Evolutionary conservation across 2,113 vertebrate genomes (phyloP).

Genomic region (Bagarius yarrelli): DNA sequence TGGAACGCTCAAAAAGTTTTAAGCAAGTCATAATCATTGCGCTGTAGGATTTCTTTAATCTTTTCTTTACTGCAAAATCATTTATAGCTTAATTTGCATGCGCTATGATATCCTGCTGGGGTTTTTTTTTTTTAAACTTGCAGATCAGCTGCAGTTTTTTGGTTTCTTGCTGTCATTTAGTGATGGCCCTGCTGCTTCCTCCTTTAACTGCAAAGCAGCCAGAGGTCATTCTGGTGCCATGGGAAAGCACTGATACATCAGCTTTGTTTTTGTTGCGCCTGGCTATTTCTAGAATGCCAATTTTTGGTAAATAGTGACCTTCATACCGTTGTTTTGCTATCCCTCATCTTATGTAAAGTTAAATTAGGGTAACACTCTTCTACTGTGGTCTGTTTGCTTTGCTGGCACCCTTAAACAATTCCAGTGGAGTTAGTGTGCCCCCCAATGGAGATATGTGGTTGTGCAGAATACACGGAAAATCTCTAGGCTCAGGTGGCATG

Average conservation of each 20-base stretch:
- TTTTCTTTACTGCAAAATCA: not conserved
- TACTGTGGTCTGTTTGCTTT: conserved; percentile 41
- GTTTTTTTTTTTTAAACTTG: not conserved
- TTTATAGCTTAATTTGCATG: not conserved
- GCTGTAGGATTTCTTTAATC: not conserved
- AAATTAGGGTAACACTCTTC: conserved; percentile 39
- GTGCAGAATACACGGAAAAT: not conserved
- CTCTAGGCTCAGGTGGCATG: not conserved
- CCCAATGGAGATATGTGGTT: conserved; percentile 52
- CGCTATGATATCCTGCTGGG: not conserved
- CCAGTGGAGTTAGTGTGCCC: conserved; percentile 56
- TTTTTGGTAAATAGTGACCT: conserved; percentile 64
- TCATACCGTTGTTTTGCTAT: conserved; percentile 60
- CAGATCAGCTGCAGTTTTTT: not conserved
- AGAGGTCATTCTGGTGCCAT: conserved; percentile 69
- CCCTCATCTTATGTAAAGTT: conserved; percentile 56
- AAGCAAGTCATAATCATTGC: not conserved
- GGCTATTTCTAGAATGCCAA: conserved; percentile 69
- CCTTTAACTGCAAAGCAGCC: conserved; percentile 21
- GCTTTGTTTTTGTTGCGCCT: conserved; percentile 62
- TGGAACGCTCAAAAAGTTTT: not conserved
- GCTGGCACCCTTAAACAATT: conserved; percentile 39
- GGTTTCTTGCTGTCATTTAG: conserved; percentile 24
- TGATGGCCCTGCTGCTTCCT: conserved; percentile 36
- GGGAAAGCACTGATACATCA: conserved; percentile 66